Evolutionary conservation across 2,888 invertebrate genomes (phyloP).

Genomic region (Drosophila falleni): DNA sequence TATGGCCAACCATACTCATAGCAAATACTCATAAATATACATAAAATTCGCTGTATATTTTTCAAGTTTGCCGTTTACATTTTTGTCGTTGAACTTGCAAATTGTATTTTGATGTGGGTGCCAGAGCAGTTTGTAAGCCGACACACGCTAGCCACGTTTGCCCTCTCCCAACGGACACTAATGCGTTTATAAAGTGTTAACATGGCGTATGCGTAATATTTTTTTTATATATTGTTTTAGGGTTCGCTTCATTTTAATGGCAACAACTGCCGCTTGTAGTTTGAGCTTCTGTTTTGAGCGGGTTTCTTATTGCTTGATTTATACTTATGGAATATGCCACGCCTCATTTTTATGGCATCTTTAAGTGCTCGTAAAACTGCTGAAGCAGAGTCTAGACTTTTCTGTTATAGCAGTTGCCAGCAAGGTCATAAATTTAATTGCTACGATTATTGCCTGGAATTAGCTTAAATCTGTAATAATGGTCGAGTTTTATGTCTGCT

Average conservation of each 20-base stretch:
- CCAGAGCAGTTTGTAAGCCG: conserved; percentile 24
- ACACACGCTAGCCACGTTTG: conserved; percentile 16
- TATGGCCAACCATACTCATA: conserved; percentile 49
- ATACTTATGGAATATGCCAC: conserved; percentile 55
- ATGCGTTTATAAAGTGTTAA: conserved; percentile 80
- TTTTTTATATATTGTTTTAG: not conserved
- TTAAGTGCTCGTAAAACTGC: conserved; percentile 58
- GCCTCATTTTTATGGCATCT: conserved; percentile 61
- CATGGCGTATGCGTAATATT: conserved; percentile 72
- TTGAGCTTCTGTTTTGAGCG: conserved; percentile 13
- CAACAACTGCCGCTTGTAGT: conserved; percentile 30
- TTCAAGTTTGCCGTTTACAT: conserved; percentile 19
- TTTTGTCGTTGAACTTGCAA: conserved; percentile 61
- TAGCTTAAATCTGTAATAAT: conserved; percentile 54
- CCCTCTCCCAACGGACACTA: conserved; percentile 46
- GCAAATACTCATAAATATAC: conserved; percentile 33
- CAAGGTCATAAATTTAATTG: conserved; percentile 65
- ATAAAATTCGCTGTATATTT: conserved; percentile 38
- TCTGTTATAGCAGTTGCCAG: conserved; percentile 20
- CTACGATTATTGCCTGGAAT: conserved; percentile 61
- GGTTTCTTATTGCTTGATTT: conserved; percentile 50
- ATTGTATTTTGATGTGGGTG: conserved; percentile 68
- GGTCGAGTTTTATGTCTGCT: conserved; percentile 8
- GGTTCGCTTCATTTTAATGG: conserved; percentile 53
- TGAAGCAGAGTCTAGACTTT: conserved; percentile 41